Percentiles rank a stretch among this genome's conserved stretches.
Conservation (phyloP, 2,888 invertebrate genomes). For the Myopa tessellatipennis region DNA sequence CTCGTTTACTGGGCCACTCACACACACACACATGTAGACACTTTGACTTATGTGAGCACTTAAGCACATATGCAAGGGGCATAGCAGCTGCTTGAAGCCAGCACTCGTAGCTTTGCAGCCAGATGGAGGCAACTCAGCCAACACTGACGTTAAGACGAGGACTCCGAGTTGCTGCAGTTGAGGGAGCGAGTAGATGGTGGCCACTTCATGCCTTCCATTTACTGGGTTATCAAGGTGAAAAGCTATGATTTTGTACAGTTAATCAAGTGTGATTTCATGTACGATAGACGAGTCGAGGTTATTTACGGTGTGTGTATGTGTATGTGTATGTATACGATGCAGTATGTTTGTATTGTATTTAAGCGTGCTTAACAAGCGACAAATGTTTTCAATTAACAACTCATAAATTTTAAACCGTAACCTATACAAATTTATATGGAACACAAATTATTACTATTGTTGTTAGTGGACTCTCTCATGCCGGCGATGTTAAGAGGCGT, state of each 20-base stretch:
- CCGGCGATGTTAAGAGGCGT: too few species aligned
- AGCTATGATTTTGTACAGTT: conserved; percentile 11
- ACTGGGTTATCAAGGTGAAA: conserved; percentile 15
- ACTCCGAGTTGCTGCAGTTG: neutral
- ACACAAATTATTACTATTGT: too few species aligned
- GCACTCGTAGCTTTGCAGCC: neutral
- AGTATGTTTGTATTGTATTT: conserved; percentile 40
- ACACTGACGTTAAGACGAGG: neutral
- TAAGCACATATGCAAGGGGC: neutral
- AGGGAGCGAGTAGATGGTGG: neutral
- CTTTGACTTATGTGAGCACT: conserved; percentile 24
- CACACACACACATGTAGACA: conserved; percentile 14
- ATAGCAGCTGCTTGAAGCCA: neutral
- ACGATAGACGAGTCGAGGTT: neutral
- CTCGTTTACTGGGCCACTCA: neutral
- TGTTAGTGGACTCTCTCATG: too few species aligned
- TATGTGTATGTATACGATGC: conserved; percentile 15
- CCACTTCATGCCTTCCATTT: conserved; percentile 16
- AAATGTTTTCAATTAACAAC: conserved; percentile 66
- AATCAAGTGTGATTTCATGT: neutral
- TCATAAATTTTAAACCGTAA: conserved; percentile 60
- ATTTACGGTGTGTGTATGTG: conserved; percentile 16
- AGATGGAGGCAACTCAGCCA: neutral
- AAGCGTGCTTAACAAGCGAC: conserved; percentile 53
- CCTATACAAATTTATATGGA: neutral